Conservation (phyloP, 2,888 invertebrate genomes). For the Diplazon laetatorius region DNA sequence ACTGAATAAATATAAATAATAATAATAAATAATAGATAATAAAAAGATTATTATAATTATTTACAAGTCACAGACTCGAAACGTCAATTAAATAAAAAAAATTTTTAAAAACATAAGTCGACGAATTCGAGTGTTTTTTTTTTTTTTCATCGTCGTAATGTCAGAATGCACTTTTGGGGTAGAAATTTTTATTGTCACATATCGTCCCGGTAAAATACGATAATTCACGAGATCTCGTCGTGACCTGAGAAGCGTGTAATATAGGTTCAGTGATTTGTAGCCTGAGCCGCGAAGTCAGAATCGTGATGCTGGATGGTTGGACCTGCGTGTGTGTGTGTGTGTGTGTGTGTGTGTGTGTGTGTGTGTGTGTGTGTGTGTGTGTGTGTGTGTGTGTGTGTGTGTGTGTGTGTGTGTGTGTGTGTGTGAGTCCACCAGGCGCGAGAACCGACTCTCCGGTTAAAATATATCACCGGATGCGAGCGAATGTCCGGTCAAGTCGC, state of each 20-base stretch:
- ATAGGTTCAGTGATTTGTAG: constrained; percentile 79
- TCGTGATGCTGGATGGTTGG: constrained; percentile 21
- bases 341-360: constrained; percentile 30
- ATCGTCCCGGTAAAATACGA: constrained; percentile 77
- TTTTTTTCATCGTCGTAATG: neutral
- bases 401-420: neutral
- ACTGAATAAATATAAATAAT: neutral
- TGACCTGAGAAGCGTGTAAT: constrained; percentile 78
- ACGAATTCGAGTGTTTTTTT: neutral
- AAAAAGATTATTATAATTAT: no score
- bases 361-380: neutral
- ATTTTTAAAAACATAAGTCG: no score
- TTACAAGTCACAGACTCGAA: no score
- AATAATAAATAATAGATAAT: no score
- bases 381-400: constrained; percentile 13
- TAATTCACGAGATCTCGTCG: constrained; percentile 74
- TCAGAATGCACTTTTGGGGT: neutral
- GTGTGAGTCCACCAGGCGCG: constrained; percentile 40
- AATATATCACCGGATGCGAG: constrained; percentile 78
- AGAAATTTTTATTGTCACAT: neutral
- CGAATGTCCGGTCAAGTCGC: constrained; percentile 64
- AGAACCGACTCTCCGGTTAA: constrained; percentile 68
- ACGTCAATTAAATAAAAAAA: no score
- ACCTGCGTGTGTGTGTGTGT: constrained; percentile 19
- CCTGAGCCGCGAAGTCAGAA: constrained; percentile 60